Conservation (phyloP, 2,888 invertebrate genomes). For the Acanthosepion pharaonis region DNA sequence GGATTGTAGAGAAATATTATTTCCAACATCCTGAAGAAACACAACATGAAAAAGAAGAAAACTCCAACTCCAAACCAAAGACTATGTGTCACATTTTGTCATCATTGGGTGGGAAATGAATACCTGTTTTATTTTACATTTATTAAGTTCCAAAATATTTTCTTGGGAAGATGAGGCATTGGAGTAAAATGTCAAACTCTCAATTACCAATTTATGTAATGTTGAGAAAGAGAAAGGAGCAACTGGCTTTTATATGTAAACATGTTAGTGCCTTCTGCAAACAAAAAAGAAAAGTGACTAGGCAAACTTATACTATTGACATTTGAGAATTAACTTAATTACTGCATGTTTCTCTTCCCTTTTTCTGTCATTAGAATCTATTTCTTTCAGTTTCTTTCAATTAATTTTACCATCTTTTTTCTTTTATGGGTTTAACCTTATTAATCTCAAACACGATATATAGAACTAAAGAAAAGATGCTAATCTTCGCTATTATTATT, state of each 20-base stretch:
- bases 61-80: not conserved
- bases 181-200: not conserved
- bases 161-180: not conserved
- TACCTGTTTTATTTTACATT: not conserved
- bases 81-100: not conserved
- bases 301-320: not conserved
- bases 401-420: too few species aligned
- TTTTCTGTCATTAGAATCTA: not conserved
- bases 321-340: not conserved
- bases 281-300: not conserved
- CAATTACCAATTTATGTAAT: not conserved
- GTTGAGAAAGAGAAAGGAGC: not conserved
- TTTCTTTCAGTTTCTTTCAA: too few species aligned
- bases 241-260: not conserved
- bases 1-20: too few species aligned
- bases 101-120: not conserved
- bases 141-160: not conserved
- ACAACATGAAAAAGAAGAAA: too few species aligned
- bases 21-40: too few species aligned
- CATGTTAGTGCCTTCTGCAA: not conserved
- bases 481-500: too few species aligned
- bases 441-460: too few species aligned
- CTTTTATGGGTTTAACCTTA: not conserved
- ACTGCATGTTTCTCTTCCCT: not conserved
- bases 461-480: too few species aligned